Conservation (phyloP, 2,797 vertebrate genomes). For the Myripristis jacobus region DNA sequence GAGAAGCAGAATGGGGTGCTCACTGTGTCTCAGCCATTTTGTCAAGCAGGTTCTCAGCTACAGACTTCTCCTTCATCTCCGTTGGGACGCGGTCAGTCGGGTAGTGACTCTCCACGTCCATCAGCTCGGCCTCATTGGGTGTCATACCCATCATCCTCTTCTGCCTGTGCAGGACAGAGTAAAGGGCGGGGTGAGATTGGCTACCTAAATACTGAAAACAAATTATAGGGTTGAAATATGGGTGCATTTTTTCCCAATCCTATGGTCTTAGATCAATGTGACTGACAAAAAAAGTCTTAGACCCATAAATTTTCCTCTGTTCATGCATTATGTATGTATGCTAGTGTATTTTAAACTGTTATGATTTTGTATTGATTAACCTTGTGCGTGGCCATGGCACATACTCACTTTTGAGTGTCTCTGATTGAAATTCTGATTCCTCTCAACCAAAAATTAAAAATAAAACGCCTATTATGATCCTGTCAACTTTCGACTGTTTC, state of each 20-base stretch:
- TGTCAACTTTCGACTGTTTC: not conserved
- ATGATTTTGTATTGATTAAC: too few relatives aligned
- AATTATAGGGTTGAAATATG: not conserved
- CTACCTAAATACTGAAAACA: not conserved
- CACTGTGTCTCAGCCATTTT: conserved; percentile 90
- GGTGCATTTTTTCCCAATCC: not conserved
- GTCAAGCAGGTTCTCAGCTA: conserved; percentile 87
- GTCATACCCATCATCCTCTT: conserved; percentile 97
- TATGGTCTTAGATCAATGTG: not conserved
- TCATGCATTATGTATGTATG: too few relatives aligned
- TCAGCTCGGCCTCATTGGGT: conserved; percentile 85
- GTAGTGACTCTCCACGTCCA: conserved; percentile 87
- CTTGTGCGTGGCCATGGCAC: too few relatives aligned
- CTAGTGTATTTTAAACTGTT: too few relatives aligned
- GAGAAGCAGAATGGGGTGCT: conserved; percentile 63
- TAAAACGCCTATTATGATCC: not conserved
- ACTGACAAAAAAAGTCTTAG: not conserved
- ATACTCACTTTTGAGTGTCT: too few relatives aligned
- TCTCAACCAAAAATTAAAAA: too few relatives aligned
- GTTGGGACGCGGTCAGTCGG: conserved; percentile 84
- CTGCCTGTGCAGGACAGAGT: conserved; percentile 75
- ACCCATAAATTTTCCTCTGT: not conserved
- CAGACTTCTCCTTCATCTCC: conserved; percentile 91
- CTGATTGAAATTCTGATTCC: too few relatives aligned
- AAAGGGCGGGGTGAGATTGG: not conserved